Base-by-base conservation (phyloP, 2,797 vertebrate species). In the Otolemur crassicaudatus region DNA sequence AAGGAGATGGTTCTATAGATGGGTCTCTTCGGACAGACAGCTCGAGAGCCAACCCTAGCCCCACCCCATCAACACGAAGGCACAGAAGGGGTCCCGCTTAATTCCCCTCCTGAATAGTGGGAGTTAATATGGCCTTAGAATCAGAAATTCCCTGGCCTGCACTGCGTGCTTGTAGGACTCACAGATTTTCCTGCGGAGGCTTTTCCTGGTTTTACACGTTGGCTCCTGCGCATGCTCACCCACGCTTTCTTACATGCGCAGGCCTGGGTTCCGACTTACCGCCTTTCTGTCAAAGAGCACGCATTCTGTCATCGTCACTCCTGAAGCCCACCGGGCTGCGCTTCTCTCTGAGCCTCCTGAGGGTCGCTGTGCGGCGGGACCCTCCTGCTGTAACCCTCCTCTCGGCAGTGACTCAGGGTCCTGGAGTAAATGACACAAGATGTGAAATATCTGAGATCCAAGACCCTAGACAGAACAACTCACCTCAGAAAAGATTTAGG, bases 1-100 rank as follows among this genome's bases (percentile, higher is more conserved):
- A 10, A 0, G 13, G 2, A 84, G 29, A 1, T 0, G 37, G 19
- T 53, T 58, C n/a, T 25, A 1, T n/a, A n/a, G 65, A 67, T n/a
- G 31, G 65, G 65, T 81, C 88, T 70, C 22, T 67, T 27, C 29
- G 7, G 12, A 19, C 69, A 34, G 12, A 19, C 69, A 34, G 19
- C 65, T 90, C 8, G 34, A 8, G 13, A 46, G 53, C 14, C 56
- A 16, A 61, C 37, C 58, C 20, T n/a, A 17, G 31, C 34, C 23
- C 7, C 46, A 5, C 1, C 8, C 12, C 19, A 34, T 19, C 14
- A 83, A 31, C 37, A 9, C 3, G 76, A 86, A 49, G 53, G 13
- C 7, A 8, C 25, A 53, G 53, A 40, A 69, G 12, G 65, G 56
- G 17, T 40, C 8, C 10, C 5, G 10, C 6, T n/a, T 34, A 69